Evolutionary conservation across 2,888 invertebrate genomes (phyloP).

Genomic region (Adelognathus sp.): DNA sequence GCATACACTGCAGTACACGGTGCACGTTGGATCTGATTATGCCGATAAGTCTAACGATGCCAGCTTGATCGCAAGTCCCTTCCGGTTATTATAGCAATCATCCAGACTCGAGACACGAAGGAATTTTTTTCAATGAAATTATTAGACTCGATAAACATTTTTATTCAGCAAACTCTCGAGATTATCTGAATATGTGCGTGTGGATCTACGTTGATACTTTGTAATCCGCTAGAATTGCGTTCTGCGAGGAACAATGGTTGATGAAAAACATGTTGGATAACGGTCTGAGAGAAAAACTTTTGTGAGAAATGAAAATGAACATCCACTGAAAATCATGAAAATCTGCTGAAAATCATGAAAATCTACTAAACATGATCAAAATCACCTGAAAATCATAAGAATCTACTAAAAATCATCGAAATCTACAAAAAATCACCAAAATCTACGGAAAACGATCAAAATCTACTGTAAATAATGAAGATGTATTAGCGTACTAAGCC

Average conservation of each 20-base stretch:
- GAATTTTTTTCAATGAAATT: not conserved
- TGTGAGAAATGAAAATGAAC: no score
- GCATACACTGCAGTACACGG: not conserved
- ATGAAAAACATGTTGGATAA: not conserved
- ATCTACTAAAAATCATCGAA: no score
- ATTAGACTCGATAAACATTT: not conserved
- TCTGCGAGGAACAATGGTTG: not conserved
- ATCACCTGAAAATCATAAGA: no score
- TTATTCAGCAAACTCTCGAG: slow-evolving; percentile 3
- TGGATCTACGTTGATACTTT: not conserved
- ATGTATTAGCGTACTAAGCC: no score
- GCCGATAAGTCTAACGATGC: not conserved
- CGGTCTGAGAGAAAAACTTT: no score
- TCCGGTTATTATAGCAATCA: slow-evolving; percentile 18
- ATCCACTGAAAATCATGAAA: no score
- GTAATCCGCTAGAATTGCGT: not conserved
- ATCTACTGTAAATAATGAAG: no score
- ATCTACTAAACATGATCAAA: no score
- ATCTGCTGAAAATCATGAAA: no score
- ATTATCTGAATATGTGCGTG: not conserved
- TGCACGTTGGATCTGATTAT: not conserved
- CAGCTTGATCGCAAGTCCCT: slow-evolving; percentile 12
- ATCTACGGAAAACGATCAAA: no score
- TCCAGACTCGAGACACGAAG: not conserved
- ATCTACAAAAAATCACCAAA: no score